phyloP scores from a whole-genome alignment of 2,797 vertebrate species.

The Naso thynnoides region DNA sequence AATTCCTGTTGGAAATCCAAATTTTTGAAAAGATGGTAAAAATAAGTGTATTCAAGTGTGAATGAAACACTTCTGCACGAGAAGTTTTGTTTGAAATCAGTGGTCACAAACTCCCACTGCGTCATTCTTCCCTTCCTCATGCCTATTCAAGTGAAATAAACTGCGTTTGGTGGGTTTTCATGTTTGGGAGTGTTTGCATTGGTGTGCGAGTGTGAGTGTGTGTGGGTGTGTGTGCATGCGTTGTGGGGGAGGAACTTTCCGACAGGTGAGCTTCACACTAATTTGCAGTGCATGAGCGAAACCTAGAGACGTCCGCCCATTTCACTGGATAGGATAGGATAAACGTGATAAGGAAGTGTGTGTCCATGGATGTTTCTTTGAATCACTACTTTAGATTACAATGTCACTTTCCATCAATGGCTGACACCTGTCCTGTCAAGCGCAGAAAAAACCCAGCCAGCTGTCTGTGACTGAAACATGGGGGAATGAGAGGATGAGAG shows the following conservation, averaged over 20 bases:
- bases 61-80: slow-evolving; percentile 25
- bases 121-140: slow-evolving; percentile 28
- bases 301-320: slow-evolving; percentile 39
- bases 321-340: slow-evolving; percentile 42
- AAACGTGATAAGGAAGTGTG: slow-evolving; percentile 29
- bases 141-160: slow-evolving; percentile 41
- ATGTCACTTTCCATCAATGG: slow-evolving; percentile 78
- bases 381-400: slow-evolving; percentile 80
- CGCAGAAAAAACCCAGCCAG: slow-evolving; percentile 56
- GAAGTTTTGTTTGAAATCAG: slow-evolving; percentile 47
- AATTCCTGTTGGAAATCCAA: slow-evolving; percentile 24
- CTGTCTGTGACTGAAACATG: slow-evolving; percentile 60
- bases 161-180: slow-evolving; percentile 30
- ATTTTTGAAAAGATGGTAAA: slow-evolving; percentile 16
- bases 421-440: slow-evolving; percentile 78
- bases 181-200: background rate
- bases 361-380: slow-evolving; percentile 47
- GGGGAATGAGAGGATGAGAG: slow-evolving; percentile 37
- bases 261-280: slow-evolving; percentile 53
- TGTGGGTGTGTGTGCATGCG: slow-evolving; percentile 12
- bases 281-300: slow-evolving; percentile 42
- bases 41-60: slow-evolving; percentile 18
- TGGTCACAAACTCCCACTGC: slow-evolving; percentile 47
- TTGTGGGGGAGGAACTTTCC: slow-evolving; percentile 4
- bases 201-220: slow-evolving; percentile 4